Base-by-base conservation (phyloP, 2,888 invertebrate species). In the Steinernema scapterisci region DNA sequence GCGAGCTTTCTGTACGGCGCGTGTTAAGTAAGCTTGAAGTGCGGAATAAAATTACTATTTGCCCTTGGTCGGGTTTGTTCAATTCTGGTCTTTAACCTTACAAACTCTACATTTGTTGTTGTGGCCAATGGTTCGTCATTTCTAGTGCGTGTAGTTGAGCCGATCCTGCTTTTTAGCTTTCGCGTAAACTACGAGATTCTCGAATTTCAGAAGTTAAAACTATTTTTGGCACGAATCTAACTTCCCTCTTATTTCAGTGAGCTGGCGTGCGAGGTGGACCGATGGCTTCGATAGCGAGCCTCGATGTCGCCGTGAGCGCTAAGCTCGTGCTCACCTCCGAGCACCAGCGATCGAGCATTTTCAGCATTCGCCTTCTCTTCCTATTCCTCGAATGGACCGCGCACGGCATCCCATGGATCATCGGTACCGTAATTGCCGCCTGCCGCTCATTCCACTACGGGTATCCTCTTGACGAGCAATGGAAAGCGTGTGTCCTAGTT, bases 1-100 rank as follows among this genome's bases (percentile, higher is more conserved):
- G 77, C 93, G 94, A 90, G 93, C 94, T 0, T 95, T 94, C 87
- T 95, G 95, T 83, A 92, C 93, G 31, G 38, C 94, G 94, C 0
- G 93, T 71, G 31, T 27, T n/a, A 70, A 73, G 25, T 52, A 52
- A 23, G 70, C 43, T 44, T 31, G 23, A n/a, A 63, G 31, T 56
- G n/a, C 38, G n/a, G 16, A 63, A 63, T 63, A 63, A 63, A 63
- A 11, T n/a, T 63, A n/a, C 13, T 63, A 38, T 63, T 63, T 63
- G 43, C 13, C 23, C 3, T 5, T 7, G 3, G 31, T n/a, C 7
- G 23, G 23, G 16, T 2, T 63, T 63, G n/a, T 38, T 21, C 63
- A 7, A n/a, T 38, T 38, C 38, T 38, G 38, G 38, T 3, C 9
- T 6, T 9, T 38, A 38, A 38, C 38, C 38, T 38, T 38, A 38